Evolutionary conservation across 2,888 invertebrate genomes (phyloP).

Genomic region (Chloroclystis v-ata): DNA sequence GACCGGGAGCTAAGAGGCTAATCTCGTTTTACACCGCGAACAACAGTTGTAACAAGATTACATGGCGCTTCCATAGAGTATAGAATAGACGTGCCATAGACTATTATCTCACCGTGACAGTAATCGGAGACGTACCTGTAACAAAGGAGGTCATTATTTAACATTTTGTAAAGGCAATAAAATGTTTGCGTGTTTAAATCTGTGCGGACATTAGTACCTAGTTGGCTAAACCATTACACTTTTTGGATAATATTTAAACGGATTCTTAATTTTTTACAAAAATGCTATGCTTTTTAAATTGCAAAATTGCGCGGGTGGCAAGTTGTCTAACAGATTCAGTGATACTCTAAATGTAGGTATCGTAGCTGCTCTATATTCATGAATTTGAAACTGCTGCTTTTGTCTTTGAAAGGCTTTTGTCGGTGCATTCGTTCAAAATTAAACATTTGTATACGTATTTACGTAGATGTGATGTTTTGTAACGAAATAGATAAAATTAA

Average conservation of each 20-base stretch:
- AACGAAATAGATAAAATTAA: too few relatives aligned
- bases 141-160: slow-evolving; percentile 31
- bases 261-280: background rate
- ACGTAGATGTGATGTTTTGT: too few relatives aligned
- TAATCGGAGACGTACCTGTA: slow-evolving; percentile 49
- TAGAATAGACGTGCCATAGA: slow-evolving; percentile 14
- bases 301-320: background rate
- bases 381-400: background rate
- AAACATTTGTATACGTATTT: too few relatives aligned
- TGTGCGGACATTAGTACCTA: too few relatives aligned
- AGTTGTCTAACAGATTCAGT: background rate
- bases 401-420: background rate
- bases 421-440: too few relatives aligned
- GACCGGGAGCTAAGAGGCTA: slow-evolving; percentile 44
- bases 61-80: slow-evolving; percentile 35
- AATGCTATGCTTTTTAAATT: background rate
- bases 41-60: slow-evolving; percentile 63
- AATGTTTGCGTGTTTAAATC: too few relatives aligned
- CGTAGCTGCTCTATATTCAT: slow-evolving; percentile 4
- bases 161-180: background rate
- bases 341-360: too few relatives aligned
- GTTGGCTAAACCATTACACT: too few relatives aligned
- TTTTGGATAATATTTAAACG: too few relatives aligned
- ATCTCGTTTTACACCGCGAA: slow-evolving; percentile 60
- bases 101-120: slow-evolving; percentile 31